These are phyloP conservation scores for Teleopsis dalmanni DNA, from an alignment of 1,140 invertebrate genomes.

Conservation along the genomic window DNA sequence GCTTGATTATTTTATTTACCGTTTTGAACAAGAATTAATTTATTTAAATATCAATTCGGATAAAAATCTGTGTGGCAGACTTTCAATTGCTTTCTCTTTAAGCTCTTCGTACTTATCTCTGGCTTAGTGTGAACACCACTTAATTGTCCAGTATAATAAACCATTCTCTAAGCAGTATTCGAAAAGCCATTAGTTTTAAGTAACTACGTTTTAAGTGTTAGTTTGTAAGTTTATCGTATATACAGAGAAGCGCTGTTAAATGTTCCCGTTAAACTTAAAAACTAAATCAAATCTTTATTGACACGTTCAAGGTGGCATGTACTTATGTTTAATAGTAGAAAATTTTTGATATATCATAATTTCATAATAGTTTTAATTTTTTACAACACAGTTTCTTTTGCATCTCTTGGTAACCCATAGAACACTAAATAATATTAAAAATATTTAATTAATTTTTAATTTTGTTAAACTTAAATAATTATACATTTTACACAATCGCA, in stretches of 20 bases:
- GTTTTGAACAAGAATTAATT: background rate
- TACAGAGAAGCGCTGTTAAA: background rate
- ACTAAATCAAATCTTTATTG: background rate
- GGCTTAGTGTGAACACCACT: slow-evolving; percentile 1
- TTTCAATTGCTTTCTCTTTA: slow-evolving; percentile 1
- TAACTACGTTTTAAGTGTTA: background rate
- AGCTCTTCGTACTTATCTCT: too few relatives aligned
- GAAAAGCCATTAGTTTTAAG: slow-evolving; percentile 44
- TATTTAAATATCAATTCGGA: slow-evolving; percentile 5
- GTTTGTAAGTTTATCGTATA: background rate
- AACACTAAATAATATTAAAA: background rate
- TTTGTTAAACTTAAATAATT: too few relatives aligned
- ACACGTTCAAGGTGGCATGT: background rate
- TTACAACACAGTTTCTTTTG: background rate
- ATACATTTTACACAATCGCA: too few relatives aligned
- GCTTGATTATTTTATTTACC: background rate
- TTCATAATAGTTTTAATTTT: background rate
- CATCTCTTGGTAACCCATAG: background rate
- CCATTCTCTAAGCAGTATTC: slow-evolving; percentile 46
- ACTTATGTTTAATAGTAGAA: background rate
- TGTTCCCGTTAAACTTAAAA: background rate
- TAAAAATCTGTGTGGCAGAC: background rate
- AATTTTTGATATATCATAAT: background rate
- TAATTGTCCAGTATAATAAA: slow-evolving; percentile 38
- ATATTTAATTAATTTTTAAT: background rate